Evolutionary conservation across 2,888 invertebrate genomes (phyloP).

Genomic region (Syrphus vitripennis): DNA sequence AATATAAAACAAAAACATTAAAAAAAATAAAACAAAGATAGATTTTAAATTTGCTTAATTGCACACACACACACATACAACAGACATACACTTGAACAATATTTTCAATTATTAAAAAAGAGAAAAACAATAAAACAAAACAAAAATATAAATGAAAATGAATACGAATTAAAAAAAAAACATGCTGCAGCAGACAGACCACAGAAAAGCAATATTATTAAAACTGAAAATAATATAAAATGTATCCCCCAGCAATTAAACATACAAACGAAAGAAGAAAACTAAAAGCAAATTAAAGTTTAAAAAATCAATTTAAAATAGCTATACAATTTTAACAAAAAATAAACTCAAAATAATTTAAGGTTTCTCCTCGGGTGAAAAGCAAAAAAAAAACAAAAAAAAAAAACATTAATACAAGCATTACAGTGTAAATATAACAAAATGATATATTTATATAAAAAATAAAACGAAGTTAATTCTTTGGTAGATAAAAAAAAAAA

Average conservation of each 20-base stretch:
- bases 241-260: constrained; percentile 66
- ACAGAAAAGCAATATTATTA: constrained; percentile 66
- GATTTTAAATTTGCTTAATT: constrained; percentile 69
- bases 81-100: constrained; percentile 16
- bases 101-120: constrained; percentile 35
- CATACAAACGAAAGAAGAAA: constrained; percentile 54
- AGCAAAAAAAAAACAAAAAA: constrained; percentile 39
- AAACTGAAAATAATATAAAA: constrained; percentile 40
- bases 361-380: constrained; percentile 63
- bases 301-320: constrained; percentile 11
- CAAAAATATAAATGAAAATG: constrained; percentile 1
- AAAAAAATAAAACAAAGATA: constrained; percentile 60
- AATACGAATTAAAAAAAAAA: constrained; percentile 19
- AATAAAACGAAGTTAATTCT: constrained; percentile 51
- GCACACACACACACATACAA: constrained; percentile 53
- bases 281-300: constrained; percentile 50
- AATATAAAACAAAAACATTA: constrained; percentile 72
- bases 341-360: constrained; percentile 57
- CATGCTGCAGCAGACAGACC: constrained; percentile 63
- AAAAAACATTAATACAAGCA: constrained; percentile 25
- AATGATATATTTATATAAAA: constrained; percentile 32
- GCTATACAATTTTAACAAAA: constrained; percentile 17
- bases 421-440: constrained; percentile 65
- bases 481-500: constrained; percentile 25
- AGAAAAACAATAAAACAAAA: constrained; percentile 15